Conservation (phyloP, 2,888 invertebrate species). For the Drosophila cognata region DNA sequence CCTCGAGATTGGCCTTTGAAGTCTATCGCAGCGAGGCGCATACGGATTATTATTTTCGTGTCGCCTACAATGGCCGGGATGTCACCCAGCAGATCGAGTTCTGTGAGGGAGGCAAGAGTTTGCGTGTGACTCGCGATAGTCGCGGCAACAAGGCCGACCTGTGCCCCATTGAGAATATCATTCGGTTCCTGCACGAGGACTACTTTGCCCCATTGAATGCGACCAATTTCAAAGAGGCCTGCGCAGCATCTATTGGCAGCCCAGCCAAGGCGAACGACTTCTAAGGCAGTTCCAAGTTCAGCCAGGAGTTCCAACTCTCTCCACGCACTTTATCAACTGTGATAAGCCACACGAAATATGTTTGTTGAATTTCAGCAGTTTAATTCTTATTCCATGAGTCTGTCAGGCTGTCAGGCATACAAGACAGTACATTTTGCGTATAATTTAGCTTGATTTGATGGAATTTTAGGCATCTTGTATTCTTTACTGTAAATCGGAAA, state of each 20-base stretch:
- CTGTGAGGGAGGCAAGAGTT: slow-evolving; percentile 88
- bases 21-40: slow-evolving; percentile 90
- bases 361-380: slow-evolving; percentile 12
- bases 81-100: slow-evolving; percentile 93
- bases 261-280: slow-evolving; percentile 83
- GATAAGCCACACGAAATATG: slow-evolving; percentile 59
- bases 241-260: slow-evolving; percentile 85
- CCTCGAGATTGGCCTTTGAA: slow-evolving; percentile 94
- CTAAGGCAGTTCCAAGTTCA: slow-evolving; percentile 45
- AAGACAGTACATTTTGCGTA: not conserved
- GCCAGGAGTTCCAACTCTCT: slow-evolving; percentile 13
- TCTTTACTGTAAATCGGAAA: slow-evolving; percentile 10
- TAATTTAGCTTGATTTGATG: not conserved
- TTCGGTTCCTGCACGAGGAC: slow-evolving; percentile 94
- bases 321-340: slow-evolving; percentile 67
- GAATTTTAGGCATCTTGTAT: not conserved
- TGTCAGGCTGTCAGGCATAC: not conserved
- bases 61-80: slow-evolving; percentile 94
- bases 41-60: slow-evolving; percentile 91
- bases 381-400: not conserved
- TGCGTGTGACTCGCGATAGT: slow-evolving; percentile 86
- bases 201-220: slow-evolving; percentile 93
- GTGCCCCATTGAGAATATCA: slow-evolving; percentile 94
- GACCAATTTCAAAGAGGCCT: slow-evolving; percentile 95
- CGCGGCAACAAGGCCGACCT: slow-evolving; percentile 87